Percentiles rank a stretch among this genome's conserved stretches.
Conservation (phyloP, 2,797 vertebrate genomes). For the Calcarius lapponicus region DNA sequence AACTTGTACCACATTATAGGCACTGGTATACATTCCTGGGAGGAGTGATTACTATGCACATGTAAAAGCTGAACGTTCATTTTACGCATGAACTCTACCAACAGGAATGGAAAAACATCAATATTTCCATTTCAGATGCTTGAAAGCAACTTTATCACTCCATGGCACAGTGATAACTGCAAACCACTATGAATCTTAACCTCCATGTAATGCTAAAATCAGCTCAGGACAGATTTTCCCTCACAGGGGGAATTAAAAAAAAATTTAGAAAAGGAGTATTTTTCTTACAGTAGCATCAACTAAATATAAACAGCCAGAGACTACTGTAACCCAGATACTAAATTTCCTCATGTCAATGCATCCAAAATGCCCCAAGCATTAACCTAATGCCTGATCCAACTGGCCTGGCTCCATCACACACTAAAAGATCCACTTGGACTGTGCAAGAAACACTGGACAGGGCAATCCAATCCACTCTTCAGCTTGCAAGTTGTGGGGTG, state of each 20-base stretch:
- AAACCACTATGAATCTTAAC: not conserved
- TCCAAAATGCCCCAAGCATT: not conserved
- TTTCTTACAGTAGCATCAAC: not conserved
- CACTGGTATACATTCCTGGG: not conserved
- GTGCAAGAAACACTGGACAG: not conserved
- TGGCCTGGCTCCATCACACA: not conserved
- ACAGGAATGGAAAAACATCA: slow-evolving; percentile 7
- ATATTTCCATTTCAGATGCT: slow-evolving; percentile 24
- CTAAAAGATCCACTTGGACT: not conserved
- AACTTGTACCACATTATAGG: not conserved
- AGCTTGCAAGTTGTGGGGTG: not conserved
- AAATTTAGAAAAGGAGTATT: not conserved
- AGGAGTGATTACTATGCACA: not conserved
- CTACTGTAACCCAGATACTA: slow-evolving; percentile 13
- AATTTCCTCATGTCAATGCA: not conserved
- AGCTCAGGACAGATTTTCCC: slow-evolving; percentile 6
- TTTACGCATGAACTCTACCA: slow-evolving; percentile 17
- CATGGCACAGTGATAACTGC: not conserved
- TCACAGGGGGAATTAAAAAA: not conserved
- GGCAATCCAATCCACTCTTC: not conserved
- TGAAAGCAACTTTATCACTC: not conserved
- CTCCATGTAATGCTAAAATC: not conserved
- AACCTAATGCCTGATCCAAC: not conserved
- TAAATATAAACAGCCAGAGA: not conserved
- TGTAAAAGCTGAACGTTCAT: not conserved